These are phyloP conservation scores for Teleogryllus occipitalis DNA, from an alignment of 1,140 invertebrate genomes.

Conservation along the genomic window DNA sequence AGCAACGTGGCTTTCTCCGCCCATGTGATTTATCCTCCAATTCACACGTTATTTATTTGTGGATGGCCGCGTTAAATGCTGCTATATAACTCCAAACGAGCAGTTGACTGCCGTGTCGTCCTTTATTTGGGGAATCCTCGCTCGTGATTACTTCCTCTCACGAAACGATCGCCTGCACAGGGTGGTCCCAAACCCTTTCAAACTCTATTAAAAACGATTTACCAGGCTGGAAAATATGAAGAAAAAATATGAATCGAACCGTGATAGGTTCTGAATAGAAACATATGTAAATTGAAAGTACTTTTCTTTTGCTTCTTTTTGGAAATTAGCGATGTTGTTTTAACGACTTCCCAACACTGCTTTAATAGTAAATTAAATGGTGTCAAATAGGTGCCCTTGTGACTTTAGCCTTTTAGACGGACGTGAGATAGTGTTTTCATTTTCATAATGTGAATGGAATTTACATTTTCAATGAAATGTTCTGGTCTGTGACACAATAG, in stretches of 20 bases:
- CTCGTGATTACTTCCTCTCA: neutral
- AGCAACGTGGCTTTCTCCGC: neutral
- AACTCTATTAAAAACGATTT: neutral
- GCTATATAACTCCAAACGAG: neutral
- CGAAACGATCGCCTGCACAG: neutral
- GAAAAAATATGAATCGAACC: neutral
- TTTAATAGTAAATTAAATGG: too few relatives aligned
- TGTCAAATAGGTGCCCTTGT: too few relatives aligned
- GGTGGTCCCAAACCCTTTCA: neutral
- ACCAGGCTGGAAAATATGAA: neutral
- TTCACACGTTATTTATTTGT: slow-evolving; percentile 1
- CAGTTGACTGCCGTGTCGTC: neutral
- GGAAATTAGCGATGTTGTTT: neutral
- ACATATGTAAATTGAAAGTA: neutral
- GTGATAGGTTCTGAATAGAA: neutral
- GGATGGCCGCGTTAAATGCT: neutral
- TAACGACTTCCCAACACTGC: neutral
- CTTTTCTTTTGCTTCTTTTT: neutral
- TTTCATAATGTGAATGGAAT: too few relatives aligned
- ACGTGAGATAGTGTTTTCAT: too few relatives aligned
- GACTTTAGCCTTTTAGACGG: too few relatives aligned
- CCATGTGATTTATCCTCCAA: neutral
- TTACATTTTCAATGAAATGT: too few relatives aligned
- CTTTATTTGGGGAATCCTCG: neutral
- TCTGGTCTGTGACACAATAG: too few relatives aligned